phyloP scores from a whole-genome alignment of 2,888 invertebrate genomes.

The Cantharis flavilabris region DNA sequence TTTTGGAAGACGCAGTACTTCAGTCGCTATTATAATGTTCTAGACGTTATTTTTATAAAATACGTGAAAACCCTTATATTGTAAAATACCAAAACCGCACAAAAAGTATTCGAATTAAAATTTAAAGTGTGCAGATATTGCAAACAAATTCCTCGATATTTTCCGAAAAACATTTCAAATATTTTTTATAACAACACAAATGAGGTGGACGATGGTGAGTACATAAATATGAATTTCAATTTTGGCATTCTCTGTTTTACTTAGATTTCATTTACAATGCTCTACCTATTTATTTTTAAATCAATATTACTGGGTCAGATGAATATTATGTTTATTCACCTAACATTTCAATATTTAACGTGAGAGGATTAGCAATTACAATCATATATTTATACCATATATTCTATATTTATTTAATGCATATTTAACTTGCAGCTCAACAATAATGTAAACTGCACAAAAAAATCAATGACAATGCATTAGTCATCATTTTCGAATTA shows the following conservation, averaged over 20 bases:
- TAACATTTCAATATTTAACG: neutral
- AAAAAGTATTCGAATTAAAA: neutral
- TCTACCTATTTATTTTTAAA: neutral
- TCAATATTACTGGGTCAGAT: constrained; percentile 1
- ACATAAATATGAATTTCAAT: neutral
- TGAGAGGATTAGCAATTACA: neutral
- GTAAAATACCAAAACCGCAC: neutral
- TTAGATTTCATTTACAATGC: neutral
- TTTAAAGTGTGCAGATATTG: neutral
- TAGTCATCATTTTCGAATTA: neutral
- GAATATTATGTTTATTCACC: neutral
- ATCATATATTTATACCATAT: neutral
- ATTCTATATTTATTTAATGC: neutral
- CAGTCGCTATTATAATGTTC: neutral
- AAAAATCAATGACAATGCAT: neutral
- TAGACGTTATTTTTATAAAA: neutral
- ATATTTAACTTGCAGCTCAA: neutral
- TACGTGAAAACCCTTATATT: neutral
- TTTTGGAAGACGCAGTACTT: neutral
- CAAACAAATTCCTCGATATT: neutral
- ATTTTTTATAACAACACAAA: neutral
- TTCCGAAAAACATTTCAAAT: neutral
- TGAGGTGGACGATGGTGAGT: neutral
- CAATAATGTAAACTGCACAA: neutral
- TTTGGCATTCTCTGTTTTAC: neutral